These are phyloP conservation scores for Pantala flavescens DNA, from an alignment of 1,140 invertebrate genomes.

Conservation along the genomic window DNA sequence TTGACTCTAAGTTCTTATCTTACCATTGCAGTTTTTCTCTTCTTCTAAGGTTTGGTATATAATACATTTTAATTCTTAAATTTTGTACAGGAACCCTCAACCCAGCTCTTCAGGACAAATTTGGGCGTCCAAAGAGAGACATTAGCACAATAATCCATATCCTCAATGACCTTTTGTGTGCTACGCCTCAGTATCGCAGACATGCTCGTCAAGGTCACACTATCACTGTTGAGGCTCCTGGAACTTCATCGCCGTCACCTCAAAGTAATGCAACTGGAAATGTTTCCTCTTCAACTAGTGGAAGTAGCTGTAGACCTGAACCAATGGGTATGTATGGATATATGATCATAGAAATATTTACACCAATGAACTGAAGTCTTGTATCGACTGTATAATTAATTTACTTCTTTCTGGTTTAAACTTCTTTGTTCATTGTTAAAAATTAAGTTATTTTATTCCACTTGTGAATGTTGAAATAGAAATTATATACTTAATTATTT, in stretches of 20 bases:
- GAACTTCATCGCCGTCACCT: neutral
- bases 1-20: no score
- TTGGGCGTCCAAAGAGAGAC: slow-evolving; percentile 79
- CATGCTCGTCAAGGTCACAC: slow-evolving; percentile 27
- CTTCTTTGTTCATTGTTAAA: no score
- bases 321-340: slow-evolving; percentile 3
- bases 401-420: no score
- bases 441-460: no score
- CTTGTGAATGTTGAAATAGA: no score
- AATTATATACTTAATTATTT: no score
- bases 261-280: neutral
- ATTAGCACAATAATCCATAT: slow-evolving; percentile 93
- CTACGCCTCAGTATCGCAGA: slow-evolving; percentile 51
- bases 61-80: no score
- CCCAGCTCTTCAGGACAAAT: slow-evolving; percentile 83
- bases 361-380: no score
- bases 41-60: no score
- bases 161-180: slow-evolving; percentile 83
- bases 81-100: slow-evolving; percentile 74
- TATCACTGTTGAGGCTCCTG: slow-evolving; percentile 15
- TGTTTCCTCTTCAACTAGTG: neutral
- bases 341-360: no score
- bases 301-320: neutral
- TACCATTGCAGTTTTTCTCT: no score
- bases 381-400: no score